These are phyloP conservation scores for Pecten maximus DNA, from an alignment of 2,888 invertebrate genomes.

Conservation along the genomic window DNA sequence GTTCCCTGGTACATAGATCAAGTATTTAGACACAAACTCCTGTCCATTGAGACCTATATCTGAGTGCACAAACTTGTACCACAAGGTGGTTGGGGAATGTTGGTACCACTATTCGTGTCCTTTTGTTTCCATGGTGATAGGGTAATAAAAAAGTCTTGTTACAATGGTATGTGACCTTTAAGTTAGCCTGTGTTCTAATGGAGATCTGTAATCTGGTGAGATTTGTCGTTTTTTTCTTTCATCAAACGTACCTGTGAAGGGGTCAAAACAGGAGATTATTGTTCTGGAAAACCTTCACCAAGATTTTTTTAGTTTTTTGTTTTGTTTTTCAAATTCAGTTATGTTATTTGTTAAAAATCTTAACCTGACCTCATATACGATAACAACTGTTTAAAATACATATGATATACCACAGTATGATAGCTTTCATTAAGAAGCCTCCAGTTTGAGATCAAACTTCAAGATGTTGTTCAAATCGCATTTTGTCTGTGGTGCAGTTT, in stretches of 20 bases:
- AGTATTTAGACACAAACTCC: neutral
- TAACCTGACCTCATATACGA: too few relatives aligned
- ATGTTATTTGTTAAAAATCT: too few relatives aligned
- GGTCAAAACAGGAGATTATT: too few relatives aligned
- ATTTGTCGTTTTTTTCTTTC: slow-evolving; percentile 8
- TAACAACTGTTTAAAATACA: too few relatives aligned
- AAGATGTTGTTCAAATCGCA: too few relatives aligned
- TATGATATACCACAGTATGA: too few relatives aligned
- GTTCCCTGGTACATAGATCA: slow-evolving; percentile 8
- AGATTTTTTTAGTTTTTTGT: too few relatives aligned
- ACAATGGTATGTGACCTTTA: slow-evolving; percentile 20
- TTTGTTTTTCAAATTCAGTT: too few relatives aligned
- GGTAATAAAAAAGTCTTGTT: neutral
- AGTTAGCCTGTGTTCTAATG: neutral
- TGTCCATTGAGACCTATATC: neutral
- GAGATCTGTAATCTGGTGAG: neutral
- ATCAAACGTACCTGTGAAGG: neutral
- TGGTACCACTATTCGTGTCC: neutral
- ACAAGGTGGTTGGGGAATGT: neutral
- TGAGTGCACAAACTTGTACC: neutral
- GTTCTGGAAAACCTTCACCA: too few relatives aligned
- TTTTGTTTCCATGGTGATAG: slow-evolving; percentile 23
- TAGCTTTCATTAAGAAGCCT: too few relatives aligned
- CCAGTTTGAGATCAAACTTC: too few relatives aligned
- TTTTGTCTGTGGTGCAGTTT: too few relatives aligned